Percentiles rank a stretch among this genome's conserved stretches.
phyloP scores from a whole-genome alignment of 2,113 vertebrate species.

The Todiramphus chloris region DNA sequence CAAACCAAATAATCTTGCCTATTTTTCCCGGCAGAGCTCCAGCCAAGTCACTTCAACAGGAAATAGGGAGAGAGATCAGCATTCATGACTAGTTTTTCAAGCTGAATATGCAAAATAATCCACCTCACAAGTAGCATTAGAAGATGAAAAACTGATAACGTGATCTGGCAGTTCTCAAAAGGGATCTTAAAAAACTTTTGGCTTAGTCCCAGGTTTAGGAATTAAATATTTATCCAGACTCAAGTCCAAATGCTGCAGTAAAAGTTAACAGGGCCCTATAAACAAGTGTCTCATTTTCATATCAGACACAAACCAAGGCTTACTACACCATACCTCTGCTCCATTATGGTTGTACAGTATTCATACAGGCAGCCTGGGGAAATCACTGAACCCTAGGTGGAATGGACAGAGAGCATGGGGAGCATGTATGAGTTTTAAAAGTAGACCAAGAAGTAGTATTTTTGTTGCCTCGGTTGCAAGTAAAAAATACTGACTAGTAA shows the following conservation, averaged over 20 bases:
- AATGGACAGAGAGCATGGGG: neutral
- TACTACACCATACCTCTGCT: neutral
- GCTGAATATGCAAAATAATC: slow-evolving; percentile 30
- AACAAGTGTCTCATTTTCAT: neutral
- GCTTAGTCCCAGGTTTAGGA: slow-evolving; percentile 18
- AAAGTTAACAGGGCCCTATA: neutral
- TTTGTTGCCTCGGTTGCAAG: neutral
- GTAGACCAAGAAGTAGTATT: neutral
- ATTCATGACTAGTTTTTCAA: slow-evolving; percentile 33
- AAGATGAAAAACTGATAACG: slow-evolving; percentile 56
- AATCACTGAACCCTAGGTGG: neutral
- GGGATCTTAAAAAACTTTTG: slow-evolving; percentile 32
- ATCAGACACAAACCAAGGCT: neutral
- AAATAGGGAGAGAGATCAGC: slow-evolving; percentile 10
- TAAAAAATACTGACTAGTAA: neutral
- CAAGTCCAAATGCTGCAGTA: neutral
- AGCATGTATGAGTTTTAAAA: neutral
- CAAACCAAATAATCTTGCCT: slow-evolving; percentile 6
- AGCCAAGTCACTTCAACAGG: slow-evolving; percentile 11
- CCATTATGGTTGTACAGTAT: neutral
- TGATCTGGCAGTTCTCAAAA: slow-evolving; percentile 55
- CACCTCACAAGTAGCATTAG: slow-evolving; percentile 27
- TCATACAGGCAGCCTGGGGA: neutral
- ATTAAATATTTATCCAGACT: slow-evolving; percentile 42
- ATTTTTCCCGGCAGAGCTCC: neutral